phyloP scores from a whole-genome alignment of 2,888 invertebrate genomes.

The Nomada ruficornis region DNA sequence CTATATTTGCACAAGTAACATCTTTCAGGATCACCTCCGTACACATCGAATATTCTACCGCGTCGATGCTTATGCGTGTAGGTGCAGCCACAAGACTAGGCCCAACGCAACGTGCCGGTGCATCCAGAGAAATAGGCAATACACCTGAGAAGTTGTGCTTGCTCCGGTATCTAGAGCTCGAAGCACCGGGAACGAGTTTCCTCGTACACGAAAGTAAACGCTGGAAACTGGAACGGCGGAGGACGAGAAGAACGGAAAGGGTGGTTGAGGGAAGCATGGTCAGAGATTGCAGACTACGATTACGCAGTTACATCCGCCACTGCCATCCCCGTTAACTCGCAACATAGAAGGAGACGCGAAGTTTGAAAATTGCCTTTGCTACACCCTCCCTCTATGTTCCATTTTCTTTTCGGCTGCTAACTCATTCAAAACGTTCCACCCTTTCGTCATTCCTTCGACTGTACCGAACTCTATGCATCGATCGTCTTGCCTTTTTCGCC shows the following conservation, averaged over 20 bases:
- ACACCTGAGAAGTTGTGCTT: too few species aligned
- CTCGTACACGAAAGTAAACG: not conserved
- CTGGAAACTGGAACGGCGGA: conserved; percentile 46
- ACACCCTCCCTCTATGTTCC: conserved; percentile 24
- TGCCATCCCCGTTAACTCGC: conserved; percentile 23
- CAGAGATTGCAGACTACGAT: conserved; percentile 66
- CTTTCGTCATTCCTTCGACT: conserved; percentile 10
- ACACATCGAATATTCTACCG: too few species aligned
- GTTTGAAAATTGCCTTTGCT: conserved; percentile 68
- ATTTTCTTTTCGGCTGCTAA: conserved; percentile 25
- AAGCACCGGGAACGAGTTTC: not conserved
- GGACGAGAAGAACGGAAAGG: conserved; percentile 45
- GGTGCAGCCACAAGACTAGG: too few species aligned
- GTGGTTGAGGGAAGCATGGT: conserved; percentile 46
- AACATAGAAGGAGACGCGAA: conserved; percentile 54
- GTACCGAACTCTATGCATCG: conserved; percentile 20
- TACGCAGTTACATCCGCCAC: conserved; percentile 48
- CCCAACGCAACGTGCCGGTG: too few species aligned
- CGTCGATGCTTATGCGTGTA: too few species aligned
- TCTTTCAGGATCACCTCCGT: too few species aligned
- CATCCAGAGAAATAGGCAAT: not conserved
- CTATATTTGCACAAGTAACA: too few species aligned
- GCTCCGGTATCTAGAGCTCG: not conserved
- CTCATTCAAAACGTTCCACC: conserved; percentile 33
- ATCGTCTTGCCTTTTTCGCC: conserved; percentile 25